phyloP scores from a whole-genome alignment of 92 coral and sea anemone species.

The Epizoanthus ramosus region DNA sequence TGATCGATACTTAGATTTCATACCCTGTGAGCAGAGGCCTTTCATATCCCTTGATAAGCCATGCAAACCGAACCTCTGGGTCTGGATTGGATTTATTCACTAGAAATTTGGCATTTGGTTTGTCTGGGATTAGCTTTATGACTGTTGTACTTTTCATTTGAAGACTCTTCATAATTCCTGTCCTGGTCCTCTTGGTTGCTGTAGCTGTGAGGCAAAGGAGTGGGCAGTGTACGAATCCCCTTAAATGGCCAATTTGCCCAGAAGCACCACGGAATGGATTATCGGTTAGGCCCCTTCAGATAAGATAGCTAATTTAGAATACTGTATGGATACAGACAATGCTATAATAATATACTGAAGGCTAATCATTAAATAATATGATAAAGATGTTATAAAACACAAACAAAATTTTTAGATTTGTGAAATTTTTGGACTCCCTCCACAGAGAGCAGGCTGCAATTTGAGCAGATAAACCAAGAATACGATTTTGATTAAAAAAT shows the following conservation, averaged over 20 bases:
- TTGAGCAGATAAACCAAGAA: background rate
- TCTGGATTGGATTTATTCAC: background rate
- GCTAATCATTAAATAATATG: background rate
- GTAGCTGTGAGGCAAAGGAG: conserved; percentile 48
- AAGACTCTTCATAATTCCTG: conserved; percentile 16
- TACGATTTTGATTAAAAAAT: background rate
- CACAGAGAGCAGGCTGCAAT: background rate
- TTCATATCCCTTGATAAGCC: background rate
- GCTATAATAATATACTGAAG: conserved; percentile 4
- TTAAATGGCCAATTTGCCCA: conserved; percentile 35
- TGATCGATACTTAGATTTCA: too few relatives aligned
- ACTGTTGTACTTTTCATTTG: conserved; percentile 24
- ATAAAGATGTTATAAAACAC: conserved; percentile 1
- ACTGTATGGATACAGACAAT: conserved; percentile 4
- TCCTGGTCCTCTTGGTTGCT: conserved; percentile 29
- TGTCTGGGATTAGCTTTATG: conserved; percentile 35
- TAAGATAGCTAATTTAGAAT: conserved; percentile 7
- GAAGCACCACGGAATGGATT: conserved; percentile 30
- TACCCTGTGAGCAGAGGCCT: too few relatives aligned
- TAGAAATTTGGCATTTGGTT: background rate
- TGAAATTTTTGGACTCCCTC: conserved; percentile 9
- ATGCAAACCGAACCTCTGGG: background rate
- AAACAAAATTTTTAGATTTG: conserved; percentile 1
- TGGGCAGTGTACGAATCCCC: conserved; percentile 21
- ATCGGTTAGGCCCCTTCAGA: conserved; percentile 15